Conservation (phyloP, 2,113 vertebrate genomes). For the Rhizomys pruinosus region DNA sequence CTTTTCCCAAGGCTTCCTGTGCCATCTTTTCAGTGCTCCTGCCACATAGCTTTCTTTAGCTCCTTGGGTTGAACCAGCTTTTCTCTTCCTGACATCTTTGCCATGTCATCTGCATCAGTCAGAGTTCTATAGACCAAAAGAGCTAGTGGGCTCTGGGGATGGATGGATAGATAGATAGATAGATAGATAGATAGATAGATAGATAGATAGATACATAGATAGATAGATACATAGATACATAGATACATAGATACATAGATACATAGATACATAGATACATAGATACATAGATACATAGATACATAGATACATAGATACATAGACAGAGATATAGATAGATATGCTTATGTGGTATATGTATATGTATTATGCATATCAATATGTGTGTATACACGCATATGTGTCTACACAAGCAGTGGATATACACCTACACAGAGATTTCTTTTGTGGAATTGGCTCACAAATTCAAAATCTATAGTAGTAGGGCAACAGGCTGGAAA, state of each 20-base stretch:
- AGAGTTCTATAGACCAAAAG: background rate
- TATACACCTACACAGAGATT: background rate
- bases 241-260: too few relatives aligned
- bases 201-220: too few relatives aligned
- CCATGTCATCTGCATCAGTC: background rate
- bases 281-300: too few relatives aligned
- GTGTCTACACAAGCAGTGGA: background rate
- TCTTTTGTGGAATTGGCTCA: conserved; percentile 9
- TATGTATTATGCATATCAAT: too few relatives aligned
- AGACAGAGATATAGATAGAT: too few relatives aligned
- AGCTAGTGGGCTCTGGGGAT: background rate
- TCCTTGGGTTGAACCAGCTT: background rate
- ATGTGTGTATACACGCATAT: too few relatives aligned
- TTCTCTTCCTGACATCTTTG: background rate
- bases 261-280: too few relatives aligned
- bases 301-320: too few relatives aligned
- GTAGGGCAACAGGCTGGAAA: background rate
- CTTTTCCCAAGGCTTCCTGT: background rate
- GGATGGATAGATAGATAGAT: too few relatives aligned
- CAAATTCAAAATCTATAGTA: background rate
- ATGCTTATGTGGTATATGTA: background rate
- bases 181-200: too few relatives aligned
- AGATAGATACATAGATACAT: too few relatives aligned
- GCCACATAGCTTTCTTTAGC: background rate
- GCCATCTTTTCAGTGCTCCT: background rate